Evolutionary conservation across 2,113 vertebrate genomes (phyloP), one percentile per base, ranked within the genome.

Genomic region (Gorsachius goisagi): DNA sequence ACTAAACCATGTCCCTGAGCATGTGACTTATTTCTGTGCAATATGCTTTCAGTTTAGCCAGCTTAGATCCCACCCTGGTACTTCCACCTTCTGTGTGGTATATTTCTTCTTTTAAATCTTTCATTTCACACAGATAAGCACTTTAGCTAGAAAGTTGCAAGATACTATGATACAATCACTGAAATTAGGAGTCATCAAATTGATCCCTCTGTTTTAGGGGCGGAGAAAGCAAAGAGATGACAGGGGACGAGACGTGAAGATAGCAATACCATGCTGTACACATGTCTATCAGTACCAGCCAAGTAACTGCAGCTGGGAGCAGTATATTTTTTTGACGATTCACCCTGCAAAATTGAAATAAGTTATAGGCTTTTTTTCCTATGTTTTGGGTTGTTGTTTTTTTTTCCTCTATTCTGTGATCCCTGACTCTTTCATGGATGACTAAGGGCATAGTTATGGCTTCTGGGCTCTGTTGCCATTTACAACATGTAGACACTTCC

Each of bases 401-500:
- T 55, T 26, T 14, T 75, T 18, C 3, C 6, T 62, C 23, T 59
- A 5, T 4, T 76, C 9, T 39, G 4, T 33, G 37, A 73, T 49
- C n/a, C 11, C 16, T 78, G 37, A n/a, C 62, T 53, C 5, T 15
- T 59, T 30, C 37, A 17, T 49, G 33, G 63, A 62, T 71, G 24
- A 85, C 28, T 16, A 32, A 87, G 10, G 19, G 7, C 17, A 71
- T n/a, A 89, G 23, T 26, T 68, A 11, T 17, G 28, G 12, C 11
- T 91, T 90, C 44, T 63, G 59, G n/a, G 9, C 22, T 81, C 24
- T 59, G 10, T 15, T 90, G 7, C 9, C 21, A 45, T 21, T 69
- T 60, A 55, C 1, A 52, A 6, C 14, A 50, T 3, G 0, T 22
- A 28, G 12, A 68, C 6, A 0, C 2, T 56, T 78, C 49, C 8